These are phyloP conservation scores for Cheilinus undulatus DNA, from an alignment of 2,113 vertebrate genomes.

Conservation along the genomic window DNA sequence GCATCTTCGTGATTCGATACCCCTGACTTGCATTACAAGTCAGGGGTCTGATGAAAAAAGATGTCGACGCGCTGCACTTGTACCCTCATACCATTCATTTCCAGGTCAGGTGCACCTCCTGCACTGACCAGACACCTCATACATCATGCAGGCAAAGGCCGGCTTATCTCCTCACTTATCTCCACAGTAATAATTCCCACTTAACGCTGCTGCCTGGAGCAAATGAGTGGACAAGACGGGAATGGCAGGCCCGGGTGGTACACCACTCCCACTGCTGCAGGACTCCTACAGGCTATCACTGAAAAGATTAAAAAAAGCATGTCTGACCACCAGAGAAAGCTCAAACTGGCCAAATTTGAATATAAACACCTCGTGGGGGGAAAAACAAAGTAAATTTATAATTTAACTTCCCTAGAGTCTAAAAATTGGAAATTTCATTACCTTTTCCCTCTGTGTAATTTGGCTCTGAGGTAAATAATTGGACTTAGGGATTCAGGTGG, in stretches of 20 bases:
- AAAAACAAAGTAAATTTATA: background rate
- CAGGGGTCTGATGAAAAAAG: conserved; percentile 52
- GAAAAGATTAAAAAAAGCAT: background rate
- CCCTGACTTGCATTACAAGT: conserved; percentile 29
- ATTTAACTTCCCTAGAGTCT: conserved; percentile 4
- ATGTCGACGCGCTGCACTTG: conserved; percentile 58
- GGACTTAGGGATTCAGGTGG: background rate
- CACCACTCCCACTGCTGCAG: conserved; percentile 46
- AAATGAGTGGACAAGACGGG: conserved; percentile 62
- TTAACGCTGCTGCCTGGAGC: conserved; percentile 72
- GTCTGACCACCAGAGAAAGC: background rate
- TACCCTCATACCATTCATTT: conserved; percentile 73
- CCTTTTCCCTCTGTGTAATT: conserved; percentile 4
- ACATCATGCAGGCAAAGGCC: conserved; percentile 67
- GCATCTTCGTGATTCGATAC: conserved; percentile 13
- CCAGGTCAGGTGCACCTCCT: conserved; percentile 78
- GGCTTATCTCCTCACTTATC: conserved; percentile 82
- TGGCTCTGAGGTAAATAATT: background rate
- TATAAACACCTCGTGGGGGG: background rate
- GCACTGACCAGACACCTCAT: conserved; percentile 78
- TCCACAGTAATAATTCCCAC: conserved; percentile 80
- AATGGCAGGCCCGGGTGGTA: conserved; percentile 58
- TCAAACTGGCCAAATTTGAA: conserved; percentile 12
- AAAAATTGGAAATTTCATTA: conserved; percentile 17
- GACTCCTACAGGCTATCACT: conserved; percentile 22